Conservation (phyloP, 1,140 invertebrate genomes). For the Apis mellifera region Amel_HAv3.1 CM009932.2:13214501-13215000, state of each 20-base stretch:
- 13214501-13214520: conserved; percentile 35
- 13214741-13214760: neutral
- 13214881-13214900: neutral
- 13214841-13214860: neutral
- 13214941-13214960: neutral
- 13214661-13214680: conserved; percentile 23
- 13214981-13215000: neutral
- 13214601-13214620: conserved; percentile 60
- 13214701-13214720: neutral
- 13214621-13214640: conserved; percentile 55
- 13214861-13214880: neutral
- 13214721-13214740: neutral
- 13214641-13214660: conserved; percentile 23
- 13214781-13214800: too few relatives aligned
- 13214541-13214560: conserved; percentile 31
- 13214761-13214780: too few relatives aligned
- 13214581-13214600: conserved; percentile 46
- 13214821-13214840: too few relatives aligned
- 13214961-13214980: neutral
- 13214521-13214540: neutral
- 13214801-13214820: too few relatives aligned
- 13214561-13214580: conserved; percentile 47
- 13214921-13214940: neutral
- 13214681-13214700: conserved; percentile 5
- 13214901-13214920: neutral